Evolutionary conservation across 1,140 invertebrate species (phyloP).

Genomic region (Vanessa tameamea): DNA sequence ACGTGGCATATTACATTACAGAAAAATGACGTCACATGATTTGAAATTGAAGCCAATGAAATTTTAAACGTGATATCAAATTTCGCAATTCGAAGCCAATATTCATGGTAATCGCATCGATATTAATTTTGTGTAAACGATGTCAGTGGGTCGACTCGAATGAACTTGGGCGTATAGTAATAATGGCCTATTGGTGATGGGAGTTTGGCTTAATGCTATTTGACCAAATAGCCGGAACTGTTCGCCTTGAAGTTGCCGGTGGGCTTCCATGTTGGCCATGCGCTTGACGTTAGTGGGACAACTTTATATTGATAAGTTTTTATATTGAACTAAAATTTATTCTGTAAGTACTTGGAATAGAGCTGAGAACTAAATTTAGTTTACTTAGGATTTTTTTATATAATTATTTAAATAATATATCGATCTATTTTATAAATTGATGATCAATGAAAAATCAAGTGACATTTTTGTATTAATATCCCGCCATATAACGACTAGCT

Average conservation of each 20-base stretch:
- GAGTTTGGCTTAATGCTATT: constrained; percentile 9
- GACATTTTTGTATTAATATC: too few relatives aligned
- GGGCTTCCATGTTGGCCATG: not conserved
- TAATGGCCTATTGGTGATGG: not conserved
- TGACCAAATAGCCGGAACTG: not conserved
- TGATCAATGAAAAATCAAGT: too few relatives aligned
- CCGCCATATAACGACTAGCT: too few relatives aligned
- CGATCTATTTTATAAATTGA: too few relatives aligned
- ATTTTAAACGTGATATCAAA: constrained; percentile 26
- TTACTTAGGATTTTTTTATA: too few relatives aligned
- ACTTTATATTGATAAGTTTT: not conserved
- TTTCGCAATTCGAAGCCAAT: constrained; percentile 23
- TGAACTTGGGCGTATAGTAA: constrained; percentile 5
- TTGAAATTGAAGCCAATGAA: constrained; percentile 25
- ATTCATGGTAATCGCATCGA: constrained; percentile 23
- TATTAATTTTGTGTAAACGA: constrained; percentile 22
- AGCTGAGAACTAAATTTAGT: too few relatives aligned
- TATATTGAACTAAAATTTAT: not conserved
- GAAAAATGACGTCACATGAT: constrained; percentile 3
- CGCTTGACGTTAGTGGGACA: not conserved
- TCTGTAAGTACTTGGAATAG: too few relatives aligned
- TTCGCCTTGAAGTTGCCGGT: not conserved
- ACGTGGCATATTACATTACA: constrained; percentile 2
- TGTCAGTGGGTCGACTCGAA: not conserved
- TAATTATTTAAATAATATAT: too few relatives aligned